Conservation (phyloP, 2,797 vertebrate genomes). For the Gila robusta region DNA sequence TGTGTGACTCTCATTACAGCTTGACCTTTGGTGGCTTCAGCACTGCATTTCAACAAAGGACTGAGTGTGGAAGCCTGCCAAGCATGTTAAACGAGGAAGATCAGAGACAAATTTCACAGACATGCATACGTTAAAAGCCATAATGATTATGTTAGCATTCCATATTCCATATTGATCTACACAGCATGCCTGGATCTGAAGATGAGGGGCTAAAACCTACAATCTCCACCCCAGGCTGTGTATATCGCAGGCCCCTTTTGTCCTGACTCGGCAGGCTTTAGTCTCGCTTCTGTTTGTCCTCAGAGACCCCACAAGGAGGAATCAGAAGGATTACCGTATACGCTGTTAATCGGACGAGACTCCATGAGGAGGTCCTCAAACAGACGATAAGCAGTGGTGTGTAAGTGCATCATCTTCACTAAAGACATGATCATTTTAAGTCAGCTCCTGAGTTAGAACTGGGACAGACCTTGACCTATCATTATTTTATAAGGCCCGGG, state of each 20-base stretch:
- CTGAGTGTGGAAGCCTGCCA: constrained; percentile 41
- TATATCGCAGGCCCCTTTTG: constrained; percentile 53
- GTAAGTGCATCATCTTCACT: constrained; percentile 26
- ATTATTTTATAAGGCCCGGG: constrained; percentile 53
- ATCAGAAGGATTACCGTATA: constrained; percentile 43
- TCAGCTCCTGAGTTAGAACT: constrained; percentile 2
- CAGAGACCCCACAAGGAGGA: constrained; percentile 33
- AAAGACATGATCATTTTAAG: constrained; percentile 17
- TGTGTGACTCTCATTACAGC: constrained; percentile 46
- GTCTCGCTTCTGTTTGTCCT: constrained; percentile 35
- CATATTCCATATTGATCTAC: constrained; percentile 56
- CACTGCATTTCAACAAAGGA: constrained; percentile 23
- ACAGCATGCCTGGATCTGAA: constrained; percentile 52
- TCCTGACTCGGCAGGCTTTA: constrained; percentile 50
- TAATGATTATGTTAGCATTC: constrained; percentile 55
- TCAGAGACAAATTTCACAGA: constrained; percentile 30
- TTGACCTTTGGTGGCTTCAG: constrained; percentile 45
- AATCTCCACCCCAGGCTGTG: constrained; percentile 56
- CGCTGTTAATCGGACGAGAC: constrained; percentile 37
- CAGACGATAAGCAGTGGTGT: constrained; percentile 8
- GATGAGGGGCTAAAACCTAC: constrained; percentile 53
- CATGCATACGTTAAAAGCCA: constrained; percentile 36
- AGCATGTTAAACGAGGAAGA: constrained; percentile 33
- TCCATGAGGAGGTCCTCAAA: constrained; percentile 44
- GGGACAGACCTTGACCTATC: constrained; percentile 30